A percentile compares a stretch with the other conserved stretches of the same genome.
Evolutionary conservation across 2,113 vertebrate species (phyloP).

Genomic region (Platichthys stellatus): DNA sequence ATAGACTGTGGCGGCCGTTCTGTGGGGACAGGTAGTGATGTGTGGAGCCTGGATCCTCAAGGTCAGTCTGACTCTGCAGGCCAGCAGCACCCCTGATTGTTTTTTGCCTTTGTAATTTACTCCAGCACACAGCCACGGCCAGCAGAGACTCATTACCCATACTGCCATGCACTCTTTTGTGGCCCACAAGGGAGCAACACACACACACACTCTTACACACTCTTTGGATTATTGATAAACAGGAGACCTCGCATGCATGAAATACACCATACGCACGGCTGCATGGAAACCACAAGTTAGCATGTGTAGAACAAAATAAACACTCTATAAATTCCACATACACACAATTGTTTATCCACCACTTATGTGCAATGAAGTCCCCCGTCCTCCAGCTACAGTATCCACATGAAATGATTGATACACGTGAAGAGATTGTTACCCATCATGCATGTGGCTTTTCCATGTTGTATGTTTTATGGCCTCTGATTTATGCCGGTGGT

Average conservation of each 20-base stretch:
- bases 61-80: constrained; percentile 64
- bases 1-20: constrained; percentile 20
- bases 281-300: background rate
- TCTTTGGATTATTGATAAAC: no score
- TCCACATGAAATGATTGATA: background rate
- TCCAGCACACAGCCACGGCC: constrained; percentile 53
- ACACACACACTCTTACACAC: background rate
- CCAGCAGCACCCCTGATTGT: constrained; percentile 65
- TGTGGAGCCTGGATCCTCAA: constrained; percentile 58
- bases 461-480: background rate
- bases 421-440: background rate
- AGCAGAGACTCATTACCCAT: constrained; percentile 73
- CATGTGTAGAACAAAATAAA: background rate
- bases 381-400: background rate
- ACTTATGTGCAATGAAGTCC: background rate
- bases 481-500: background rate
- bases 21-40: constrained; percentile 26
- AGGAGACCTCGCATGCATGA: background rate
- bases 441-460: background rate
- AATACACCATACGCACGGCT: background rate
- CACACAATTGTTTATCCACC: background rate
- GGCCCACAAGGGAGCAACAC: constrained; percentile 48
- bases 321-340: constrained; percentile 13
- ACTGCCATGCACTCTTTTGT: constrained; percentile 56
- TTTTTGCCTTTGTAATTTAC: constrained; percentile 69